A percentile compares a stretch with the other conserved stretches of the same genome.
Conservation (phyloP, 2,888 invertebrate species). For the Cerastoderma edule region DNA sequence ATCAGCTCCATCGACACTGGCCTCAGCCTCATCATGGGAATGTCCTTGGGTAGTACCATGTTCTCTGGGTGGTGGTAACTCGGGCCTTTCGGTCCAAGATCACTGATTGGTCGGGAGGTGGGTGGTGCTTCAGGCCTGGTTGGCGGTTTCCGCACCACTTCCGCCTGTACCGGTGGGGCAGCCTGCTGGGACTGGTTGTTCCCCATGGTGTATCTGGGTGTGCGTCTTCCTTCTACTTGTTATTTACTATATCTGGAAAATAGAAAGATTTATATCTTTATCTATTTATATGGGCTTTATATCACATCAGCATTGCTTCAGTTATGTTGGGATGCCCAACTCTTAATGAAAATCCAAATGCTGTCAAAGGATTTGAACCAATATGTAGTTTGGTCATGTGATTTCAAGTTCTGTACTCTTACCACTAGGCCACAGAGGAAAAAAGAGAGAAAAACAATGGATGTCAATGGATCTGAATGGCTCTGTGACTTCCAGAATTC, state of each 20-base stretch:
- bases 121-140: conserved; percentile 65
- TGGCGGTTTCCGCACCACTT: conserved; percentile 65
- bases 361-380: too few species aligned
- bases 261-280: background rate
- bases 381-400: too few species aligned
- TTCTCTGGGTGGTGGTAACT: conserved; percentile 73
- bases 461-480: too few species aligned
- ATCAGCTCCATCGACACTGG: conserved; percentile 76
- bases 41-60: conserved; percentile 68
- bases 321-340: too few species aligned
- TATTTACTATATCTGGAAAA: background rate
- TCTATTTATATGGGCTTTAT: too few species aligned
- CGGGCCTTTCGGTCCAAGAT: conserved; percentile 65
- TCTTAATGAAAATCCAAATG: too few species aligned
- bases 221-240: too few species aligned
- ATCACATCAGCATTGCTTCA: too few species aligned
- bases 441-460: too few species aligned
- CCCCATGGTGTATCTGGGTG: conserved; percentile 47
- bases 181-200: conserved; percentile 55
- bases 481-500: too few species aligned
- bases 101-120: conserved; percentile 50
- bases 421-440: too few species aligned
- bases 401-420: too few species aligned
- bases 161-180: conserved; percentile 31
- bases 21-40: conserved; percentile 61